Conservation (phyloP, 2,888 invertebrate species). For the Empis livida region DNA sequence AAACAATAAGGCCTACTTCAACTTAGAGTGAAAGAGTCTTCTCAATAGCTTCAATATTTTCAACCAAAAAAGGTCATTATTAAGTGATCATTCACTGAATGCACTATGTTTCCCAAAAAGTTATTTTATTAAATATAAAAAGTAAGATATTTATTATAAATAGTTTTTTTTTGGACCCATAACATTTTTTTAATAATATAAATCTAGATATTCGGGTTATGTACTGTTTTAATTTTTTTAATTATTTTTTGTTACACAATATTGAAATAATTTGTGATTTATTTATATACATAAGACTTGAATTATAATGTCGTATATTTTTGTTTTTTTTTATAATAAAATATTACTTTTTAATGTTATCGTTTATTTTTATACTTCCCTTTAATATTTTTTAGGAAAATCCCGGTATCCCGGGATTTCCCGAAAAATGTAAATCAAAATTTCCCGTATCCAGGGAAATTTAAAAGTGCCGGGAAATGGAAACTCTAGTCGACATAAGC, state of each 20-base stretch:
- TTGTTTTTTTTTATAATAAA: neutral
- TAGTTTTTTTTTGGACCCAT: neutral
- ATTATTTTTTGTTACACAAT: neutral
- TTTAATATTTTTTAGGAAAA: neutral
- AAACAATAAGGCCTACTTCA: constrained; percentile 1
- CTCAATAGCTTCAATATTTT: neutral
- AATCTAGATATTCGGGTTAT: neutral
- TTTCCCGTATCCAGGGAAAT: constrained; percentile 1
- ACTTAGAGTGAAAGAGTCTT: neutral
- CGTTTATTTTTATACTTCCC: neutral
- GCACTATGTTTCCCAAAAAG: neutral
- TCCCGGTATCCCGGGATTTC: neutral
- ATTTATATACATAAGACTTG: neutral
- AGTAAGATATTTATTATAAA: too few species aligned
- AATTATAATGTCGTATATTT: neutral
- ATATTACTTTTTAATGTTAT: neutral
- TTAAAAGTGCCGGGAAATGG: constrained; percentile 2
- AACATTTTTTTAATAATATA: too few species aligned
- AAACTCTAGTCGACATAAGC: constrained; percentile 1
- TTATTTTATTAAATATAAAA: neutral
- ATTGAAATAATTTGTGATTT: neutral
- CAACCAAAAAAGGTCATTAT: neutral
- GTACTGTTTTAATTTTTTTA: neutral
- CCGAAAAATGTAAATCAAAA: neutral
- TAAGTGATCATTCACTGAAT: neutral